Evolutionary conservation across 2,888 invertebrate genomes (phyloP), one percentile per base, ranked within the genome.

Genomic region (Watsonalla binaria): DNA sequence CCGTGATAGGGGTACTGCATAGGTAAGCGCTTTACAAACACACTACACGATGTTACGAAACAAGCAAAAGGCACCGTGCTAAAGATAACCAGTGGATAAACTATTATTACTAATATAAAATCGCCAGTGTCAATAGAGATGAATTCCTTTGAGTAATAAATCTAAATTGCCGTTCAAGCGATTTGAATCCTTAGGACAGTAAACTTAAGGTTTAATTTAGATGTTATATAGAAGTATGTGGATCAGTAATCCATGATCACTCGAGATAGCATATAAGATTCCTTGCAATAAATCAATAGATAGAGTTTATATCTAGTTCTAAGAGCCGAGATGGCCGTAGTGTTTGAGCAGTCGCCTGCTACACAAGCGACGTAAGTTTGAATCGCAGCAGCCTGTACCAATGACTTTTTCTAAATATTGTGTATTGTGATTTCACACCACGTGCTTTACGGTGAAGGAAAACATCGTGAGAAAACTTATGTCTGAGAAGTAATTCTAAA

Each of bases 221-320:
- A n/a, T 35, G 37, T 33, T 45, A 39, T 47, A 42, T 53, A 39
- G 54, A 59, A 62, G 62, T 56, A 66, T 68, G 58, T 64, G 61
- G 59, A 24, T 55, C 62, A 59, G 75, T 84, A 84, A 85, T 81
- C 83, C 79, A 57, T 80, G 81, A 84, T 84, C 82, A 84, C 77
- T 79, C 70, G 76, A 80, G 77, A 81, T 73, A 64, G 77, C 76
- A 73, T 68, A 67, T 66, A 62, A 70, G 70, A 65, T 76, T 66
- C 56, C 58, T 62, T 57, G 61, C 61, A 42, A 46, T 24, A 24
- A 4, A 24, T 60, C 52, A 54, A 59, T 51, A 59, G 70, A 72
- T 70, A 14, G 45, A 59, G 42, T 42, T 34, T 59, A 62, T 52
- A 47, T 42, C 9, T 8, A 42, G 42, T 11, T 37, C 4, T 8